Evolutionary conservation across 2,888 invertebrate genomes (phyloP), one percentile per base, ranked within the genome.

Genomic region (Rhodophaea formosa): DNA sequence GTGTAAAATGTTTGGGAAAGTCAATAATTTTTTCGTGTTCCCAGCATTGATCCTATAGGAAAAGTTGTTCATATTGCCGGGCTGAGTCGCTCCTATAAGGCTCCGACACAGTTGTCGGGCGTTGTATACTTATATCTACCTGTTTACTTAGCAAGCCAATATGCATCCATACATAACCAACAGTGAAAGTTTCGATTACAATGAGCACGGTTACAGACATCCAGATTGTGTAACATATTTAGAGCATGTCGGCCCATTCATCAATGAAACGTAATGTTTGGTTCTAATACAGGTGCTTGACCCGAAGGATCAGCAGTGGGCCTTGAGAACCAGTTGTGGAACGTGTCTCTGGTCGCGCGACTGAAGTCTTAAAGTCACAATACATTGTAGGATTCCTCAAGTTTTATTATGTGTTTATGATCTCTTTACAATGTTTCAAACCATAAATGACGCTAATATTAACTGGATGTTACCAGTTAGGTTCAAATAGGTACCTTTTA

Each of bases 261-360:
- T 72, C 73, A 79, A 75, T 79, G 72, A 72, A 75, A 68, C 71
- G 65, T 23, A 15, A 15, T 49, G 15, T 14, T 23, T 43, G 23
- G 29, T 51, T 35, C 14, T 29, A 43, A 58, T 44, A 42, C 39
- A 56, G 84, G 82, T 82, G 72, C 66, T 74, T 75, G 80, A 84
- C 79, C 84, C 75, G 72, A 66, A 65, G 56, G 66, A 72, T 68
- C 72, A 64, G 78, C 81, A 85, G 83, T 84, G 65, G 71, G 64
- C 76, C 79, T 80, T 77, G 75, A 67, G 71, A 85, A 83, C 85
- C 72, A 65, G 84, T 84, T 84, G 65, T 56, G 60, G 57, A 63
- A 63, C 39, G 0, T 39, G 39, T 12, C n/a, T n/a, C 32, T 1
- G 32, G 39, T 39, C 39, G 3, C 8, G 3, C 8, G 8, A 12